Percentiles rank a stretch among this genome's conserved stretches.
Conservation (phyloP, 2,797 vertebrate genomes). For the Scyliorhinus canicula region DNA sequence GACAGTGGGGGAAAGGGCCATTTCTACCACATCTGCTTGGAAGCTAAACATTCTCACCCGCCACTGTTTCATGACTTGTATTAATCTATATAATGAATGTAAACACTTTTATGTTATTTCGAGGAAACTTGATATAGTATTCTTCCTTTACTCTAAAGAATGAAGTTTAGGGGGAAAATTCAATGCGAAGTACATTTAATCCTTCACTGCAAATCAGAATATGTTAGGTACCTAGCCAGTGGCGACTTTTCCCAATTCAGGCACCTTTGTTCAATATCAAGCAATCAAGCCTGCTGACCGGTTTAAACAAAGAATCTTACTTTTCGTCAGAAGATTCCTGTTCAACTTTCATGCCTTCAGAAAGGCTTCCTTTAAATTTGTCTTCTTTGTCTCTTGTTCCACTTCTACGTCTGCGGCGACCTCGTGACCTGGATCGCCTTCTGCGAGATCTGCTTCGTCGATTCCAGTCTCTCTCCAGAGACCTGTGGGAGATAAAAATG, state of each 20-base stretch:
- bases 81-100: background rate
- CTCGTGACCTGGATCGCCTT: conserved; percentile 79
- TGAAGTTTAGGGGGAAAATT: background rate
- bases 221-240: background rate
- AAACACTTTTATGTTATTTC: background rate
- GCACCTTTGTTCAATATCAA: background rate
- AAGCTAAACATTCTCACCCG: background rate
- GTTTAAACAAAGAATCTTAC: conserved; percentile 58
- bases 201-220: background rate
- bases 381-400: conserved; percentile 86
- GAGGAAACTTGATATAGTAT: background rate
- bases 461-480: conserved; percentile 72
- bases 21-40: background rate
- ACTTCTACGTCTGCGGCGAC: conserved; percentile 70
- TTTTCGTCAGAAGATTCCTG: conserved; percentile 87
- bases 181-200: background rate
- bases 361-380: conserved; percentile 96
- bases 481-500: conserved; percentile 48
- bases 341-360: conserved; percentile 94
- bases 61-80: background rate
- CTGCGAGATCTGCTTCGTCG: conserved; percentile 71
- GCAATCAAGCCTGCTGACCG: background rate
- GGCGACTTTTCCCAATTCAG: background rate
- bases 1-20: background rate
- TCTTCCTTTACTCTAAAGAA: background rate